Conservation (phyloP, 2,888 invertebrate species). For the Nomada ferruginata region DNA sequence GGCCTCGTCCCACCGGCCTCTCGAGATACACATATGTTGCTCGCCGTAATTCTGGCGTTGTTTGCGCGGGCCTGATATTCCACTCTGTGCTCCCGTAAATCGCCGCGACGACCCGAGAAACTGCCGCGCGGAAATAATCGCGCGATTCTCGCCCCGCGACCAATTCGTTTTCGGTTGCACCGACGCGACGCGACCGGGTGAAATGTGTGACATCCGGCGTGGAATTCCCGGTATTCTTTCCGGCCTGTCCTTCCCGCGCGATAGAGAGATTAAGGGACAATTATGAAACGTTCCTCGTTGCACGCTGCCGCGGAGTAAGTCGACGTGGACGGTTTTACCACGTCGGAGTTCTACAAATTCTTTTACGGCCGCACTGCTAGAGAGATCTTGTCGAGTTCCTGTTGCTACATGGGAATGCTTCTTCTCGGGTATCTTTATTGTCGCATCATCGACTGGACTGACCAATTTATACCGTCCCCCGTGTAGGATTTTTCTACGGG, state of each 20-base stretch:
- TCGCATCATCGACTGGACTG: not conserved
- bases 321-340: constrained; percentile 4
- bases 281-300: constrained; percentile 35
- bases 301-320: not conserved
- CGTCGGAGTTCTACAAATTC: constrained; percentile 23
- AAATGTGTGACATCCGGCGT: constrained; percentile 15
- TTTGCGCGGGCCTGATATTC: not conserved
- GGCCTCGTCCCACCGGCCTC: constrained; percentile 15
- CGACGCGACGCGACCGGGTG: not conserved
- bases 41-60: constrained; percentile 45
- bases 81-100: constrained; percentile 3
- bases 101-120: constrained; percentile 6
- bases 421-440: not conserved
- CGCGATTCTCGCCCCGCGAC: constrained; percentile 1
- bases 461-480: not conserved
- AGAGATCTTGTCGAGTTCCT: not conserved
- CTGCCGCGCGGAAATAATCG: constrained; percentile 16
- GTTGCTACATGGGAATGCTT: not conserved
- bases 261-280: constrained; percentile 29
- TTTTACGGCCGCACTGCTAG: not conserved
- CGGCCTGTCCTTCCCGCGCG: not conserved
- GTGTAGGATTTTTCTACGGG: not conserved
- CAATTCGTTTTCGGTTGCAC: constrained; percentile 7
- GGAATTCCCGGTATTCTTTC: constrained; percentile 27
- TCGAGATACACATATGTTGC: constrained; percentile 9